phyloP scores from a whole-genome alignment of 2,888 invertebrate species.

The Aphodius sticticus region DNA sequence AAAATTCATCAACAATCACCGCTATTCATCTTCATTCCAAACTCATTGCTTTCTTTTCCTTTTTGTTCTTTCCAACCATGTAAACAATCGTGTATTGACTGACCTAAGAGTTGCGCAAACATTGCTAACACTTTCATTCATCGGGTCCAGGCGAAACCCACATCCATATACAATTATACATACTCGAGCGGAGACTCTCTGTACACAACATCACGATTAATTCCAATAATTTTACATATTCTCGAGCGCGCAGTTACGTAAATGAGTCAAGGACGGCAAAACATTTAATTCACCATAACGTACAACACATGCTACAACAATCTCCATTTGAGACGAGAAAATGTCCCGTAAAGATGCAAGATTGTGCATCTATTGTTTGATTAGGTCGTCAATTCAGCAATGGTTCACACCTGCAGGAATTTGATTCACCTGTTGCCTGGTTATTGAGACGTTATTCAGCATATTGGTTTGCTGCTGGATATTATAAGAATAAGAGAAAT shows the following conservation, averaged over 20 bases:
- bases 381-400: not conserved
- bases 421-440: not conserved
- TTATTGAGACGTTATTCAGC: not conserved
- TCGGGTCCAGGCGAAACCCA: not conserved
- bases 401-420: not conserved
- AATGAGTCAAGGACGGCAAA: not conserved
- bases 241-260: not conserved
- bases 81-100: not conserved
- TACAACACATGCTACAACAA: not conserved
- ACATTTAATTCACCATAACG: not conserved
- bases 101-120: not conserved
- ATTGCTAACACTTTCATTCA: not conserved
- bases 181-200: not conserved
- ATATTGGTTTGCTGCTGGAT: not conserved
- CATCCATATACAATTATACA: not conserved
- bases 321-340: not conserved
- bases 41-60: not conserved
- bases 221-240: slow-evolving; percentile 4
- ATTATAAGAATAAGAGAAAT: not conserved
- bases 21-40: not conserved
- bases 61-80: not conserved
- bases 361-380: not conserved
- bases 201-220: not conserved
- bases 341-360: not conserved
- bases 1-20: not conserved